Evolutionary conservation across 1,140 invertebrate genomes (phyloP), one percentile per base, ranked within the genome.

Genomic region (Mycetomoellerius zeteki): DNA sequence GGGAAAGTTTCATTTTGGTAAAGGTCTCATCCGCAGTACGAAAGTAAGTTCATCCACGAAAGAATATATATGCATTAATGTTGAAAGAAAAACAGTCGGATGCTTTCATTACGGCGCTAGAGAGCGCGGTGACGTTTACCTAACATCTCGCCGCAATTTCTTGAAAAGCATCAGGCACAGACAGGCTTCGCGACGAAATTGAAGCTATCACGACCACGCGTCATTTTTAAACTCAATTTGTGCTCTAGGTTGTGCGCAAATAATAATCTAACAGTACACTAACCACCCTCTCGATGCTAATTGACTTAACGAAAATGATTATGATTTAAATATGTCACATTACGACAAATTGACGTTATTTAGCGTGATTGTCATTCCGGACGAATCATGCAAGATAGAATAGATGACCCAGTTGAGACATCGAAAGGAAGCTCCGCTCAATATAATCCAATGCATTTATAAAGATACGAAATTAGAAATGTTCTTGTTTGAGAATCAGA

Each of bases 1-100:
- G n/a, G 37, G 8, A 73, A 33, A 50, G 80, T 75, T 75, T 75
- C 24, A 50, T 84, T 84, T 33, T 33, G 37, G 27, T 73, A 75
- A 73, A 75, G 69, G 37, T 73, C 54, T 67, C 12, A 30, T 4
- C 16, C 33, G 67, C 78, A 12, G 6, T 54, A 16, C 16, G 12
- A 43, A 21, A 58, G 30, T 43, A 43, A 81, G 16, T 10, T 72
- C 37, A 6, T 19, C 67, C 12, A 19, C 12, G 37, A 47, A 21
- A 47, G 37, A 73, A 73, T 54, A 27, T 47, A 50, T 50, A 24
- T 47, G 56, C 24, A 73, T 73, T 84, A 84, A 84, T 84, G 54
- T 73, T 73, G 69, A 84, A 60, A 84, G 80, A 75, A 84, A 84
- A 82, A 65, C 65, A 21, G 47, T 64, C 58, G 65, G 24, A 14